Conservation (phyloP, 2,797 vertebrate species). For the Ammospiza maritima region DNA sequence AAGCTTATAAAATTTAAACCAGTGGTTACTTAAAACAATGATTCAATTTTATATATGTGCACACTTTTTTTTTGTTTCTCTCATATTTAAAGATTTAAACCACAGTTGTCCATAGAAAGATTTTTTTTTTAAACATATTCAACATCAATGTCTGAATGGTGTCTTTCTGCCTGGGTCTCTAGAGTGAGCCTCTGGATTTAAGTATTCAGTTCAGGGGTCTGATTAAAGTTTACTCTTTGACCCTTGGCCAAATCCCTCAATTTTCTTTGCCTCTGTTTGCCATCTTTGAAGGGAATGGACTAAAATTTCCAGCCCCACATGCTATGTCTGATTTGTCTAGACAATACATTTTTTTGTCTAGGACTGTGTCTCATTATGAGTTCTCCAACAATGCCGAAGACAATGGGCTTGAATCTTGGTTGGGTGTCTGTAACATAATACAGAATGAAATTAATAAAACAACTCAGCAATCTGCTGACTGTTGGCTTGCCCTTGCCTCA, state of each 20-base stretch:
- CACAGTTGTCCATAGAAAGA: not conserved
- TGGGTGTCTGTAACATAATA: slow-evolving; percentile 53
- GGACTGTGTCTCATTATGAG: slow-evolving; percentile 52
- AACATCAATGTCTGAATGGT: not conserved
- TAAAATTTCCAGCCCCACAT: slow-evolving; percentile 51
- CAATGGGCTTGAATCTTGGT: slow-evolving; percentile 56
- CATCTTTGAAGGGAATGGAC: slow-evolving; percentile 38
- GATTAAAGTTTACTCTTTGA: slow-evolving; percentile 4
- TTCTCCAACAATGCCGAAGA: slow-evolving; percentile 48
- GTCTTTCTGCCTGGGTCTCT: not conserved
- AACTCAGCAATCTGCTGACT: slow-evolving; percentile 43
- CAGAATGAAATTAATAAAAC: slow-evolving; percentile 49
- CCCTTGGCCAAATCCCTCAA: slow-evolving; percentile 10
- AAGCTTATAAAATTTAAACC: not conserved
- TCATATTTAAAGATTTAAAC: not conserved
- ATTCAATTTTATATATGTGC: not conserved
- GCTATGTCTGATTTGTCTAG: slow-evolving; percentile 68
- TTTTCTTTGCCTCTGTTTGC: slow-evolving; percentile 50
- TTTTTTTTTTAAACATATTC: not conserved
- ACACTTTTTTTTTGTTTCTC: not conserved
- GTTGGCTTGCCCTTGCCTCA: slow-evolving; percentile 38
- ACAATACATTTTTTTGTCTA: slow-evolving; percentile 69
- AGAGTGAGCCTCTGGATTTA: not conserved
- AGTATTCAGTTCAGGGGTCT: not conserved
- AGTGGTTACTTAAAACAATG: not conserved